Base-by-base conservation (phyloP, 2,888 invertebrate species). In the Odontothrips loti region DNA sequence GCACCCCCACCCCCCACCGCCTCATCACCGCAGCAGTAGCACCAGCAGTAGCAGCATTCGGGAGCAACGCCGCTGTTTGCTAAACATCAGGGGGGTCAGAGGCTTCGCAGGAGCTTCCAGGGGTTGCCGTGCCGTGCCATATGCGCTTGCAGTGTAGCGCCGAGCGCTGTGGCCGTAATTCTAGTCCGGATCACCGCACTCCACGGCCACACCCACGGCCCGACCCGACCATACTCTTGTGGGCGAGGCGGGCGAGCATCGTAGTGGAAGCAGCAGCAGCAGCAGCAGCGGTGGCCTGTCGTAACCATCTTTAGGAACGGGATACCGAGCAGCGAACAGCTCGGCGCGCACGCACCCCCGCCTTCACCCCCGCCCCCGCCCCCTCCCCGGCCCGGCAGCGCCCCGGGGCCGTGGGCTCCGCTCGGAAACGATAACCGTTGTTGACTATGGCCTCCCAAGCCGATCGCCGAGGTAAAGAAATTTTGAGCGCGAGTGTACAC, bases 251-350 rank as follows among this genome's bases (percentile, higher is more conserved):
- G 27, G 68, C n/a, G 11, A 11, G 68, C 27, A 12, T 17, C 51
- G 23, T 27, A 12, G 68, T n/a, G n/a, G n/a, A n/a, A n/a, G n/a
- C n/a, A n/a, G n/a, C n/a, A n/a, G n/a, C n/a, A n/a, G n/a, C n/a
- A n/a, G n/a, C n/a, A n/a, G n/a, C 68, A 27, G 34, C 34, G 34
- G 34, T 6, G 34, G 34, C 34, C 34, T 6, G 34, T 43, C 34
- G 68, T 75, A 75, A 75, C 68, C 68, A 75, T 75, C 58, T 58
- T 43, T 58, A 58, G 58, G 58, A 58, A 58, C 20, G 58, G 58
- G 58, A 58, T 20, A 15, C 20, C 58, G 20, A 58, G 20, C 58
- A 58, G 58, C 58, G 58, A 20, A 58, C 58, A 15, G 34, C 34
- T 43, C 34, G 34, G 3, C 34, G 34, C 34, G 34, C 34, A 6